These are phyloP conservation scores for Steinernema feltiae DNA, from an alignment of 1,140 invertebrate species.

Conservation along the genomic window DNA sequence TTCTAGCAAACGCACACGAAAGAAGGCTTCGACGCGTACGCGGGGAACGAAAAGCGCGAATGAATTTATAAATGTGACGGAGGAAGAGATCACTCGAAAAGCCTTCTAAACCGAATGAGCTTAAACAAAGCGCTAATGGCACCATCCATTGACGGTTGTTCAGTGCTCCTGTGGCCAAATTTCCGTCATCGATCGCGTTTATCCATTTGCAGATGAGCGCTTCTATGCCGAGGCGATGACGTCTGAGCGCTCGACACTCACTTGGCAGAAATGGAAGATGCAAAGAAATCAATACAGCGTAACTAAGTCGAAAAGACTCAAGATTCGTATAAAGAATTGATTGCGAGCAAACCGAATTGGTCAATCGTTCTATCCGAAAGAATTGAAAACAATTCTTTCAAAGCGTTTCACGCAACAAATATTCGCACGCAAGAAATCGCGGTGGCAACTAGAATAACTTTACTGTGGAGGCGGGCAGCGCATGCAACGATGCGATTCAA, in stretches of 20 bases:
- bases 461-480: neutral
- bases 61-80: neutral
- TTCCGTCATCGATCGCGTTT: neutral
- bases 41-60: neutral
- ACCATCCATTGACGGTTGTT: neutral
- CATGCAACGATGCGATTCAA: neutral
- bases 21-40: neutral
- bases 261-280: neutral
- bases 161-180: neutral
- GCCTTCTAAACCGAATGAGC: no score
- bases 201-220: conserved; percentile 13
- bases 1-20: no score
- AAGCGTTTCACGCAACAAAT: no score
- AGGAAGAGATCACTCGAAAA: no score
- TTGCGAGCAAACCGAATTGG: neutral
- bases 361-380: neutral
- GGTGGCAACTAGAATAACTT: no score
- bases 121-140: neutral
- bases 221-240: neutral
- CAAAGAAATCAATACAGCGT: neutral
- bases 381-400: no score
- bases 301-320: neutral
- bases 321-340: neutral
- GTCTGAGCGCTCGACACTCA: neutral
- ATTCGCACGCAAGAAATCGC: no score